phyloP scores from a whole-genome alignment of 2,797 vertebrate genomes.

The Etheostoma nigrum region DNA sequence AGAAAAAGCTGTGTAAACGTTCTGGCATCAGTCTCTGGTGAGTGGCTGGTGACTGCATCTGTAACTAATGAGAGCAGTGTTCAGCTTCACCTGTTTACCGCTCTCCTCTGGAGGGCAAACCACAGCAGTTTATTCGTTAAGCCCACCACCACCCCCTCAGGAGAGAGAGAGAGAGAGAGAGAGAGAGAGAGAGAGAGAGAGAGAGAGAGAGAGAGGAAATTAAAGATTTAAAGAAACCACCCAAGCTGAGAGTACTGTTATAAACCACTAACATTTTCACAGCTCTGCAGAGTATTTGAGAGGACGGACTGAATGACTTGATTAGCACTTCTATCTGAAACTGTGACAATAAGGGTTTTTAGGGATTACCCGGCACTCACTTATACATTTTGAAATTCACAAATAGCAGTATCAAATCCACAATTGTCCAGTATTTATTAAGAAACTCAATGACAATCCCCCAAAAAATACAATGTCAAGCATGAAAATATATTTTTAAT shows the following conservation, averaged over 20 bases:
- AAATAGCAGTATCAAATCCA: not conserved
- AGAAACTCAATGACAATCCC: not conserved
- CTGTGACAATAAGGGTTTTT: not conserved
- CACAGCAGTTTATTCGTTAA: slow-evolving; percentile 71
- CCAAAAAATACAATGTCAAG: not conserved
- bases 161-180: slow-evolving; percentile 33
- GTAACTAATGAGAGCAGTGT: slow-evolving; percentile 81
- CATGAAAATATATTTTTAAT: not conserved
- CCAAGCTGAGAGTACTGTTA: slow-evolving; percentile 69
- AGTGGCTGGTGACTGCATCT: slow-evolving; percentile 76
- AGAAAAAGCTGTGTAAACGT: slow-evolving; percentile 62
- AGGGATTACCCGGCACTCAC: not conserved
- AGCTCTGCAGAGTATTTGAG: slow-evolving; percentile 54
- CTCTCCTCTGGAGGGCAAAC: slow-evolving; percentile 70
- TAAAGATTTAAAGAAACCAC: slow-evolving; percentile 82
- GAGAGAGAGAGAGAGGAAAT: slow-evolving; percentile 61
- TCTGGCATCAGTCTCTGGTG: slow-evolving; percentile 68
- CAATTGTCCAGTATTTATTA: not conserved
- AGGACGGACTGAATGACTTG: slow-evolving; percentile 24
- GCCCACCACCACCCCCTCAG: slow-evolving; percentile 58
- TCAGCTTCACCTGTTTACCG: slow-evolving; percentile 77
- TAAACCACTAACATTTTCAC: slow-evolving; percentile 67
- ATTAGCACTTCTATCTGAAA: slow-evolving; percentile 34
- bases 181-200: slow-evolving; percentile 28
- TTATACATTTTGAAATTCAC: slow-evolving; percentile 22